Conservation (phyloP, 1,140 invertebrate genomes). For the Drosophila bipectinata region DNA sequence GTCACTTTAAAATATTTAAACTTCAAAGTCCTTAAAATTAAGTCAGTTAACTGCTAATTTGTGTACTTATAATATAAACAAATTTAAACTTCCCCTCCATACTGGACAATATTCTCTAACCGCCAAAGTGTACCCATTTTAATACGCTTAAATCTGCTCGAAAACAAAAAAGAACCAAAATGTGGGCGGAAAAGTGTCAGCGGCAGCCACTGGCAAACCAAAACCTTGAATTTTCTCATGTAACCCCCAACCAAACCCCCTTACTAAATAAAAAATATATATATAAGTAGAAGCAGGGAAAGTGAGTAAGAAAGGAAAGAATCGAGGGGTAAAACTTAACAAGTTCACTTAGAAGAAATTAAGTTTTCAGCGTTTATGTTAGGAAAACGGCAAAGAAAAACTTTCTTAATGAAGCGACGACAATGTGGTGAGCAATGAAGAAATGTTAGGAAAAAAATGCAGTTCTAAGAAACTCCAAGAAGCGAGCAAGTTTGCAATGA, state of each 20-base stretch:
- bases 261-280: constrained; percentile 46
- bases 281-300: constrained; percentile 15
- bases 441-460: constrained; percentile 51
- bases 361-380: constrained; percentile 80
- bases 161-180: constrained; percentile 16
- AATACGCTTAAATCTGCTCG: constrained; percentile 62
- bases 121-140: constrained; percentile 41
- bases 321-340: constrained; percentile 64
- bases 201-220: constrained; percentile 42
- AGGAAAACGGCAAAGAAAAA: constrained; percentile 80
- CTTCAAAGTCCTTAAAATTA: constrained; percentile 4
- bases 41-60: constrained; percentile 10
- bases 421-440: constrained; percentile 72
- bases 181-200: constrained; percentile 60
- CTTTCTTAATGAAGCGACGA: constrained; percentile 79
- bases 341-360: constrained; percentile 81
- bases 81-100: constrained; percentile 36
- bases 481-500: constrained; percentile 38
- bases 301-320: constrained; percentile 1
- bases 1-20: too few species aligned
- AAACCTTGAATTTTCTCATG: constrained; percentile 26
- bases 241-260: not conserved
- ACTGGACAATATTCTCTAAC: constrained; percentile 4
- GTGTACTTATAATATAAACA: constrained; percentile 23
- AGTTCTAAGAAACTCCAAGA: constrained; percentile 9